phyloP scores from a whole-genome alignment of 1,140 invertebrate genomes.

The Antheraea mylitta region DNA sequence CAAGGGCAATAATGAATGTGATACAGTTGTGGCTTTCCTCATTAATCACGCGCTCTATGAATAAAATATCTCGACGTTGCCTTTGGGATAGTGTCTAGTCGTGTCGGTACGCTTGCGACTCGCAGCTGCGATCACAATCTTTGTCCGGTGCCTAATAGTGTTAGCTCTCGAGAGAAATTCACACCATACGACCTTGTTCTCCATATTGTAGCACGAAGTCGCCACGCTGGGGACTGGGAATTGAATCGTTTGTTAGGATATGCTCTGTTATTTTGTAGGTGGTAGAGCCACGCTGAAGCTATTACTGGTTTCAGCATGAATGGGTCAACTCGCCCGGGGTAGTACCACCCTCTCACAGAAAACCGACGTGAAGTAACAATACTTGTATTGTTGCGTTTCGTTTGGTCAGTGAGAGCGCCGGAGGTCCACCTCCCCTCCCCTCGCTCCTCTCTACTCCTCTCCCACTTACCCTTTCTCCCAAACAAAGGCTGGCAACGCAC shows the following conservation, averaged over 20 bases:
- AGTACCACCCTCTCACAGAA: no score
- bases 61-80: constrained; percentile 66
- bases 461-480: no score
- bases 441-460: no score
- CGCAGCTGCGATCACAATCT: constrained; percentile 52
- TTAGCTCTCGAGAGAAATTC: constrained; percentile 39
- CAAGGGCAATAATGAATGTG: constrained; percentile 66
- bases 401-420: no score
- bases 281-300: no score
- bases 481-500: no score
- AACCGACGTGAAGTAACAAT: no score
- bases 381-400: no score
- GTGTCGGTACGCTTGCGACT: constrained; percentile 41
- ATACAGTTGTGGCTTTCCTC: constrained; percentile 57
- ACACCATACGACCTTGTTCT: constrained; percentile 24
- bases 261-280: background rate
- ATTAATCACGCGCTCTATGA: constrained; percentile 71
- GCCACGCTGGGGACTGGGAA: constrained; percentile 7
- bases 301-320: no score
- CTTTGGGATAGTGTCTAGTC: constrained; percentile 52
- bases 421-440: no score
- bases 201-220: constrained; percentile 16
- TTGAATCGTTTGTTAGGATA: background rate
- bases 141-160: constrained; percentile 39
- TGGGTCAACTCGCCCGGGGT: no score